phyloP scores from a whole-genome alignment of 2,888 invertebrate genomes.

The Halictus ligatus region DNA sequence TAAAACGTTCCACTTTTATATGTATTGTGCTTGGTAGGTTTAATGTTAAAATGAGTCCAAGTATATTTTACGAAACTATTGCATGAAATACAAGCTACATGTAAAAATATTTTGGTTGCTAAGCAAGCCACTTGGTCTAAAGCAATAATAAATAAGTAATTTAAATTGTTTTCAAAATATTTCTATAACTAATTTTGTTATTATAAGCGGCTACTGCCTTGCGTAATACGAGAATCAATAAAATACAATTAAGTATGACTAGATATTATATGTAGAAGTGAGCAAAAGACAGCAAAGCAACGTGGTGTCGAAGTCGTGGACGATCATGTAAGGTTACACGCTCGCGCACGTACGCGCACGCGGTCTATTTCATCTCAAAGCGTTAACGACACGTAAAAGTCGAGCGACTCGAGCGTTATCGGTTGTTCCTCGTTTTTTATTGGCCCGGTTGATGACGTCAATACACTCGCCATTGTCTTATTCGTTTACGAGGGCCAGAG shows the following conservation, averaged over 20 bases:
- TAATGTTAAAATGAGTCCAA: too few species aligned
- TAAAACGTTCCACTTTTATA: too few species aligned
- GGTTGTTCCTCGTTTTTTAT: slow-evolving; percentile 43
- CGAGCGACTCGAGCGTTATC: slow-evolving; percentile 37
- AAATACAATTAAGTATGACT: neutral
- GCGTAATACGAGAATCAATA: too few species aligned
- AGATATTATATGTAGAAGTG: neutral
- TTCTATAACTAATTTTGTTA: too few species aligned
- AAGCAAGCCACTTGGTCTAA: too few species aligned
- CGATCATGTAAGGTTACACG: neutral
- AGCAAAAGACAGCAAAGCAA: neutral
- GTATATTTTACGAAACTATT: too few species aligned
- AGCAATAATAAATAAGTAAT: too few species aligned
- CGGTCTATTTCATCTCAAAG: slow-evolving; percentile 6
- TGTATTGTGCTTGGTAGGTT: too few species aligned
- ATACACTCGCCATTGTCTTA: slow-evolving; percentile 65
- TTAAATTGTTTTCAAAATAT: too few species aligned
- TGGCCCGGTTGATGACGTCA: slow-evolving; percentile 58
- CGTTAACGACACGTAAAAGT: slow-evolving; percentile 50
- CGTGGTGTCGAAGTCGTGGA: neutral
- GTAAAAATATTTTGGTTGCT: too few species aligned
- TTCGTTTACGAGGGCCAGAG: slow-evolving; percentile 49
- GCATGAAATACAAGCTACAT: too few species aligned
- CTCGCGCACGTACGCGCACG: neutral
- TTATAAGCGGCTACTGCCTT: too few species aligned